These are phyloP conservation scores for Gastracanthus pulcherrimus DNA, from an alignment of 2,888 invertebrate genomes.

Conservation along the genomic window DNA sequence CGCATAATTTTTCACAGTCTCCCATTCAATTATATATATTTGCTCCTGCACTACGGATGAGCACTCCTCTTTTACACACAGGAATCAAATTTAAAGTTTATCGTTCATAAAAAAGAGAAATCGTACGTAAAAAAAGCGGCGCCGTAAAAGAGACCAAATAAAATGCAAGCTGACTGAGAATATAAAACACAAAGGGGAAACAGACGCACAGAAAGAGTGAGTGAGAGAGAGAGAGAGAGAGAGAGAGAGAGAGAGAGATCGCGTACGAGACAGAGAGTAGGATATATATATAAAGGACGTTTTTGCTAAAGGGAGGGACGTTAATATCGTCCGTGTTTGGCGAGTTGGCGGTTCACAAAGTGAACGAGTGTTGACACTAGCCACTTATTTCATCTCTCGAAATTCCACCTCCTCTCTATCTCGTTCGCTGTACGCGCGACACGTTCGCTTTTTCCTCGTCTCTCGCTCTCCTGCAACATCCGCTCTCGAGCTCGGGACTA, in stretches of 20 bases:
- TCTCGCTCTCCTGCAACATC: constrained; percentile 14
- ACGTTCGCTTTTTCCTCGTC: constrained; percentile 31
- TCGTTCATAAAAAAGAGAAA: constrained; percentile 38
- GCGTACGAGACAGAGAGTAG: neutral
- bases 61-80: neutral
- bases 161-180: constrained; percentile 36
- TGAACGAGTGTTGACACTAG: constrained; percentile 76
- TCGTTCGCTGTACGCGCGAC: too few relatives aligned
- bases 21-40: constrained; percentile 22
- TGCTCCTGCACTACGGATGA: neutral
- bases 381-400: constrained; percentile 67
- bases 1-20: neutral
- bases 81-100: constrained; percentile 48
- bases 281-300: constrained; percentile 16
- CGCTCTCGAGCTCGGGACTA: neutral
- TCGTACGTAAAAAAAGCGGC: constrained; percentile 28
- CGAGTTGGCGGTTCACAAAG: constrained; percentile 74
- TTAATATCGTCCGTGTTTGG: constrained; percentile 63
- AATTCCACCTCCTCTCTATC: constrained; percentile 20
- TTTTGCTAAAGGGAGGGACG: constrained; percentile 21
- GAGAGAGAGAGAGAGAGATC: neutral
- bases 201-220: neutral
- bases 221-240: constrained; percentile 1
- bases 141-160: constrained; percentile 35
- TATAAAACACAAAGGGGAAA: constrained; percentile 39